A percentile compares a stretch with the other conserved stretches of the same genome.
Evolutionary conservation across 2,797 vertebrate genomes (phyloP).

Genomic region (Myripristis jacobus): DNA sequence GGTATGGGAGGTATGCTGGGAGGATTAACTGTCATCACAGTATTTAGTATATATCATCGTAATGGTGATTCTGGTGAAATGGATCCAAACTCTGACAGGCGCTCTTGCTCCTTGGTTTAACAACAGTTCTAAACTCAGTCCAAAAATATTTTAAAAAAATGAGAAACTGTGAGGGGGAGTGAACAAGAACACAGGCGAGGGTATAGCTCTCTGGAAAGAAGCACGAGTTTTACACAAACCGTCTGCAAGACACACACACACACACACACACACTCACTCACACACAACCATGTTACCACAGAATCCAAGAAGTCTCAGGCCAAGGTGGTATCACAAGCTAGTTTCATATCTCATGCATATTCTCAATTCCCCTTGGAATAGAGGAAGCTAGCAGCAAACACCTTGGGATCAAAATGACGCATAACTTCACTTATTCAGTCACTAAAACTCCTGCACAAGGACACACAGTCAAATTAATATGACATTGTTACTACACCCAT

Average conservation of each 20-base stretch:
- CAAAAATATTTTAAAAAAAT: background rate
- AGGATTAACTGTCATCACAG: background rate
- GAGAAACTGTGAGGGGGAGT: background rate
- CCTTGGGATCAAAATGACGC: slow-evolving; percentile 63
- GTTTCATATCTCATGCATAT: slow-evolving; percentile 80
- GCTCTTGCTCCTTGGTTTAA: background rate
- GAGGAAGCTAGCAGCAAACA: slow-evolving; percentile 74
- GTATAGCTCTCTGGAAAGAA: slow-evolving; percentile 20
- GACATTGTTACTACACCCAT: slow-evolving; percentile 27
- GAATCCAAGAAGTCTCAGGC: slow-evolving; percentile 71
- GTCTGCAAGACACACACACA: background rate
- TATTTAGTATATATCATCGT: background rate
- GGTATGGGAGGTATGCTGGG: background rate
- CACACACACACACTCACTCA: background rate
- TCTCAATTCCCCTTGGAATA: slow-evolving; percentile 85
- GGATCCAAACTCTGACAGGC: too few relatives aligned
- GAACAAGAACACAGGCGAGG: background rate
- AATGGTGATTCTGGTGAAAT: background rate
- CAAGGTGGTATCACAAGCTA: slow-evolving; percentile 70
- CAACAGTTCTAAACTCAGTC: background rate
- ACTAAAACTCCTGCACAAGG: background rate
- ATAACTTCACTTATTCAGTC: slow-evolving; percentile 8
- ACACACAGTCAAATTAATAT: background rate
- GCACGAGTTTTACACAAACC: background rate
- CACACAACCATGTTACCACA: slow-evolving; percentile 62